Conservation (phyloP, 2,113 vertebrate genomes). For the Collichthys lucidus region DNA sequence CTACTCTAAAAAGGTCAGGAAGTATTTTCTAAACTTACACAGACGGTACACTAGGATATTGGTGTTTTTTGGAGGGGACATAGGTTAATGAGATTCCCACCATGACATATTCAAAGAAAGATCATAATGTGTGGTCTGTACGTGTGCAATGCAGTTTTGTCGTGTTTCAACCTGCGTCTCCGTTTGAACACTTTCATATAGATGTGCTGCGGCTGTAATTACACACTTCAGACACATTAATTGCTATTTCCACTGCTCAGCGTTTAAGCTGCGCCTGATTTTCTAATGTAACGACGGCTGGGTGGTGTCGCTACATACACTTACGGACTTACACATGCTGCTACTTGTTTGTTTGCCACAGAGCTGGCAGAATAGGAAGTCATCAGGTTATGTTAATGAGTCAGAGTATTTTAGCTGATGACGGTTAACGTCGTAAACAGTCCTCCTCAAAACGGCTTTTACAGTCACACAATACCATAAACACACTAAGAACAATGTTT, state of each 20-base stretch:
- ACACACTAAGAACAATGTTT: background rate
- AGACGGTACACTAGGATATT: background rate
- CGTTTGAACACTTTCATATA: conserved; percentile 13
- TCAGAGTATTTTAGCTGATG: background rate
- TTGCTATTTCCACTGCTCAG: background rate
- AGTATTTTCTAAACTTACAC: background rate
- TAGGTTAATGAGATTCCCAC: conserved; percentile 1
- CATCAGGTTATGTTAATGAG: background rate
- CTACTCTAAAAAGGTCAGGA: conserved; percentile 55
- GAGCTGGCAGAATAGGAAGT: background rate
- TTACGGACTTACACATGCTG: background rate
- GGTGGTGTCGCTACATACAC: background rate
- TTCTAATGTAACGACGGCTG: conserved; percentile 25
- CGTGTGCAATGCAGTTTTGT: background rate
- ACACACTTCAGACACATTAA: conserved; percentile 19
- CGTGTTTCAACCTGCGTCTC: conserved; percentile 13
- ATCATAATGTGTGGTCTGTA: background rate
- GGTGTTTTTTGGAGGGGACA: background rate
- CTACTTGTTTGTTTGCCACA: background rate
- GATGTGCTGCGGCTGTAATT: conserved; percentile 25
- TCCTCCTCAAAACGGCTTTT: background rate
- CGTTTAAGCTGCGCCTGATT: conserved; percentile 2
- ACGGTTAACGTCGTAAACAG: no score
- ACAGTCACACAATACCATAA: background rate
- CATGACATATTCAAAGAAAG: background rate